Evolutionary conservation across 2,888 invertebrate species (phyloP), one percentile per base, ranked within the genome.

Genomic region (Caenorhabditis macrosperma): DNA sequence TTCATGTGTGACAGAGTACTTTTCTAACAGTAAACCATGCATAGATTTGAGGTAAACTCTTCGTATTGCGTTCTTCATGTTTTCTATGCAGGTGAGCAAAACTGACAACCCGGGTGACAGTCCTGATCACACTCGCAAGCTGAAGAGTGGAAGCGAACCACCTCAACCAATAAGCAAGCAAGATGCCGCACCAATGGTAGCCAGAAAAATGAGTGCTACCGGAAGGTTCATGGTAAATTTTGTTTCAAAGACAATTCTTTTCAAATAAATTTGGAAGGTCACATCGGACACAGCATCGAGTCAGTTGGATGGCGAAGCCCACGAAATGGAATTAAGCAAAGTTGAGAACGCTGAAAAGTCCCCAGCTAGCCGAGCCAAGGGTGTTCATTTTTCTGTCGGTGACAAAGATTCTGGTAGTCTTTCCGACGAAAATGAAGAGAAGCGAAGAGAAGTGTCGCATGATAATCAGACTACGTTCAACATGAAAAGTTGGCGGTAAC

Each of bases 401-500:
- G 86, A 86, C 22, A 75, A 78, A n/a, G 76, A 75, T 61, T 59
- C 72, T 1, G 46, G 59, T 3, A 50, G 38, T n/a, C 1, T 60
- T 2, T 69, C 48, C 20, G 72, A 78, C 1, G 69, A 64, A n/a
- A 41, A 48, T 6, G 76, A 75, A 2, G 81, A 79, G 7, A 63
- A 75, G 17, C 48, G 38, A 9, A 59, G 52, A 17, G 63, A 78
- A 17, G 20, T 24, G 24, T 63, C 77, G 0, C 57, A 69, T 5
- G 84, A 86, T 48, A 67, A 82, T 61, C 82, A 86, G 59, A 78
- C 81, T 12, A 87, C 86, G 1, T 72, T 85, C 41, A 87, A 87
- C 52, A 80, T 83, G 81, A 88, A 86, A 63, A 85, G 85, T 64
- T 87, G 87, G 87, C 79, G 85, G 85, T 81, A 61, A n/a, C 54